phyloP scores from a whole-genome alignment of 2,113 vertebrate species.

The Meleagris gallopavo region DNA sequence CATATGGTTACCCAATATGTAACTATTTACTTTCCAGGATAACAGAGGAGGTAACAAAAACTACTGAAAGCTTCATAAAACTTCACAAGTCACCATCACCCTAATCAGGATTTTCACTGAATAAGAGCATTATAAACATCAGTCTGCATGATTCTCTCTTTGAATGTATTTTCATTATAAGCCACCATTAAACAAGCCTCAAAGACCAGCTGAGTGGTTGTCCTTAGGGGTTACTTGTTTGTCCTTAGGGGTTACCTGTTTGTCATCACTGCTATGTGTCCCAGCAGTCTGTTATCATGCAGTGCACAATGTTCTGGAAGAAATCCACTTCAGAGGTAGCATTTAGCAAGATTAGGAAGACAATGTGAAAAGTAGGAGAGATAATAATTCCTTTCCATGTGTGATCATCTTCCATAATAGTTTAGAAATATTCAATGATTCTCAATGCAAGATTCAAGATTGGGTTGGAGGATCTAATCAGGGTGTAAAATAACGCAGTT shows the following conservation, averaged over 20 bases:
- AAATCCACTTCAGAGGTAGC: background rate
- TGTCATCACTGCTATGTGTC: background rate
- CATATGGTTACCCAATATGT: conserved; percentile 63
- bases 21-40: conserved; percentile 57
- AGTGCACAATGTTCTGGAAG: background rate
- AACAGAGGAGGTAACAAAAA: conserved; percentile 32
- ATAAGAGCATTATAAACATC: background rate
- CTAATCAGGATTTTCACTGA: background rate
- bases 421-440: background rate
- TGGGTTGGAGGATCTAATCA: background rate
- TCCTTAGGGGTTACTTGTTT: background rate
- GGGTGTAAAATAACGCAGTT: background rate
- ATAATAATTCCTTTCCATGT: background rate
- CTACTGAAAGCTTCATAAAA: background rate
- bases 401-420: background rate
- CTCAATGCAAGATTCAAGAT: background rate
- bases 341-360: background rate
- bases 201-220: background rate
- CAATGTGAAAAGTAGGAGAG: background rate
- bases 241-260: background rate
- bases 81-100: background rate
- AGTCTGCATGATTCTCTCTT: background rate
- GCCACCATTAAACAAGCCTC: background rate
- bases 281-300: background rate
- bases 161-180: background rate